Conservation (phyloP, 2,888 invertebrate genomes). For the Byasa hedistus region DNA sequence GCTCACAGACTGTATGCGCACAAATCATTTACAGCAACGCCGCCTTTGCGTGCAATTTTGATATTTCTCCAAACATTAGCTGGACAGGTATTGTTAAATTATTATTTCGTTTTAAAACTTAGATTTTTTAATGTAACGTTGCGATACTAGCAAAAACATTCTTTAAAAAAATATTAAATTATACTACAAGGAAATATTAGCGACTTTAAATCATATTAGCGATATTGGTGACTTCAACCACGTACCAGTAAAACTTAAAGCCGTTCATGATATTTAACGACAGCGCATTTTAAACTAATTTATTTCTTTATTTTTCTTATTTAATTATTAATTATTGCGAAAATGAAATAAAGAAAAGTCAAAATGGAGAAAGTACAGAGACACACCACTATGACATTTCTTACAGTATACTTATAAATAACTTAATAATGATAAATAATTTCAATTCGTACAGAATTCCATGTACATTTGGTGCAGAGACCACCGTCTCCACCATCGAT, state of each 20-base stretch:
- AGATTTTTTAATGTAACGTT: neutral
- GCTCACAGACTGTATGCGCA: constrained; percentile 91
- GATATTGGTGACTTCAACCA: too few relatives aligned
- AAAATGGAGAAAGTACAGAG: too few relatives aligned
- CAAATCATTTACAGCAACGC: constrained; percentile 86
- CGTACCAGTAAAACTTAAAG: too few relatives aligned
- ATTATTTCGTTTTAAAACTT: neutral
- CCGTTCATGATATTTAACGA: too few relatives aligned
- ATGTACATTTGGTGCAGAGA: constrained; percentile 89
- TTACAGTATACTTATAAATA: too few relatives aligned
- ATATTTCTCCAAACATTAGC: constrained; percentile 84
- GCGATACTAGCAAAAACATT: too few relatives aligned
- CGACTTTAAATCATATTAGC: neutral
- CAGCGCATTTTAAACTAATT: too few relatives aligned
- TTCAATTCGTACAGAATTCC: constrained; percentile 78
- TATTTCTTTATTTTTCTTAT: too few relatives aligned
- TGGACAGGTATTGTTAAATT: constrained; percentile 82
- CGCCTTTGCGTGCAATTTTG: constrained; percentile 81
- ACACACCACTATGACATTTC: too few relatives aligned
- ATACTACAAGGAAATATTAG: neutral
- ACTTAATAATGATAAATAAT: neutral
- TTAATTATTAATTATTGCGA: too few relatives aligned
- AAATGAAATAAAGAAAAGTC: too few relatives aligned
- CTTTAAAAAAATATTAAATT: neutral
- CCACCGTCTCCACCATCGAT: constrained; percentile 90